Evolutionary conservation across 2,888 invertebrate species (phyloP).

Genomic region (Acronicta aceris): DNA sequence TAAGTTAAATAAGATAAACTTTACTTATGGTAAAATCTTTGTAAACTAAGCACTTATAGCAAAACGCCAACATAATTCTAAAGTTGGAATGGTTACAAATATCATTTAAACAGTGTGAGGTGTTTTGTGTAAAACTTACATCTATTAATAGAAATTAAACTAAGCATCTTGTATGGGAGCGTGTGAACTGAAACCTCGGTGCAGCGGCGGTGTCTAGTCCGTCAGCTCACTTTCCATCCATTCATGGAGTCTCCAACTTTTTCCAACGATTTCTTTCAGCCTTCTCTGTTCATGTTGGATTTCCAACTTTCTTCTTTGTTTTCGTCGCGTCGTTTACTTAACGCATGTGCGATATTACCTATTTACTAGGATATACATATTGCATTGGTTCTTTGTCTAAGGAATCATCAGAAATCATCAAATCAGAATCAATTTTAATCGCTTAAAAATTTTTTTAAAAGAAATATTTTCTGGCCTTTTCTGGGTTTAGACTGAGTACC

Average conservation of each 20-base stretch:
- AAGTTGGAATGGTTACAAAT: constrained; percentile 7
- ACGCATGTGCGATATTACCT: constrained; percentile 34
- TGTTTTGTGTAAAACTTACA: constrained; percentile 20
- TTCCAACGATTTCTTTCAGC: constrained; percentile 85
- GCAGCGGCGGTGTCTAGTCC: constrained; percentile 69
- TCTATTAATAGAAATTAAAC: constrained; percentile 69
- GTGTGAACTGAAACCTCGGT: constrained; percentile 85
- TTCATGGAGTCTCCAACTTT: constrained; percentile 86
- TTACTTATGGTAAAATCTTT: too few species aligned
- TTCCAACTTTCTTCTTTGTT: constrained; percentile 82
- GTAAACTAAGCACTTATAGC: not conserved
- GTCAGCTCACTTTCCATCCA: constrained; percentile 87
- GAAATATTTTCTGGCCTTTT: too few species aligned
- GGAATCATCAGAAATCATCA: not conserved
- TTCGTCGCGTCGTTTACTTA: constrained; percentile 32
- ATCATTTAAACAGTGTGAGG: constrained; percentile 29
- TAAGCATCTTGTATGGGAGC: constrained; percentile 70
- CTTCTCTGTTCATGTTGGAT: constrained; percentile 72
- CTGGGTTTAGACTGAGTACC: too few species aligned
- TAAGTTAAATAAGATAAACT: too few species aligned
- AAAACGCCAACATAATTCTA: constrained; percentile 8
- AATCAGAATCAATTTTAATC: too few species aligned
- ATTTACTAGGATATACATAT: not conserved
- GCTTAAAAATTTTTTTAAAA: too few species aligned
- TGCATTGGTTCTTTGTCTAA: not conserved